phyloP scores from a whole-genome alignment of 2,888 invertebrate species.

The Perithous albicinctus region DNA sequence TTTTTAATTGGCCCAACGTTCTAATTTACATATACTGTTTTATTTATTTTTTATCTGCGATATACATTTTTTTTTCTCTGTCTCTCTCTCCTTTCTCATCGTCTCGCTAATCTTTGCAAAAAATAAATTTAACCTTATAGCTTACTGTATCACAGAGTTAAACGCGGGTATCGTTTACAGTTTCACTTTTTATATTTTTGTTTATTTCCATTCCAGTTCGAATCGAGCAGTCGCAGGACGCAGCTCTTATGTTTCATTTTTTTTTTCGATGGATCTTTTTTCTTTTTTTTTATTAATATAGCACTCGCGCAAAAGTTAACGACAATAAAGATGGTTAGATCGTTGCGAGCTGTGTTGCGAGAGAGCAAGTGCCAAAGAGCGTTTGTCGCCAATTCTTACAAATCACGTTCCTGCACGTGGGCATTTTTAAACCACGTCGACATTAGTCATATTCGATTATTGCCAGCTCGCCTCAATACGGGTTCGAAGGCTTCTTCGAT shows the following conservation, averaged over 20 bases:
- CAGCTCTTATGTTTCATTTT: slow-evolving; percentile 17
- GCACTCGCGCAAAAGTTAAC: slow-evolving; percentile 55
- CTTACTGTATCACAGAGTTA: slow-evolving; percentile 84
- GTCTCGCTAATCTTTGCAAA: slow-evolving; percentile 59
- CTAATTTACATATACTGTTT: slow-evolving; percentile 26
- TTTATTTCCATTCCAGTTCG: slow-evolving; percentile 1
- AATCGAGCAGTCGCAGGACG: slow-evolving; percentile 37
- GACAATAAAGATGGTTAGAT: slow-evolving; percentile 34
- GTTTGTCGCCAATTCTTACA: slow-evolving; percentile 6
- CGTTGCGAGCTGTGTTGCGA: slow-evolving; percentile 40
- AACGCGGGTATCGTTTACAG: slow-evolving; percentile 80
- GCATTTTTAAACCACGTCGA: not conserved
- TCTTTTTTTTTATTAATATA: slow-evolving; percentile 31
- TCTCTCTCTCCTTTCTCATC: slow-evolving; percentile 41
- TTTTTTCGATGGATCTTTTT: not conserved
- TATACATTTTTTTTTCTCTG: slow-evolving; percentile 22
- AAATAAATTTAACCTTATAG: slow-evolving; percentile 84
- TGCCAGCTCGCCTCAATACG: not conserved
- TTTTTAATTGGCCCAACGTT: slow-evolving; percentile 49
- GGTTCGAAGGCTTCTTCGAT: slow-evolving; percentile 1
- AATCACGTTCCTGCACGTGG: slow-evolving; percentile 9
- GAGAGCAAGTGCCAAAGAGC: slow-evolving; percentile 36
- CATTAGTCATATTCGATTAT: not conserved
- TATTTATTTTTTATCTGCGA: slow-evolving; percentile 22
- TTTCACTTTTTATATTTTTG: too few relatives aligned